Percentiles rank a stretch among this genome's conserved stretches.
Evolutionary conservation across 2,797 vertebrate genomes (phyloP).

Genomic region (Microctenopoma stevenorrisi): DNA sequence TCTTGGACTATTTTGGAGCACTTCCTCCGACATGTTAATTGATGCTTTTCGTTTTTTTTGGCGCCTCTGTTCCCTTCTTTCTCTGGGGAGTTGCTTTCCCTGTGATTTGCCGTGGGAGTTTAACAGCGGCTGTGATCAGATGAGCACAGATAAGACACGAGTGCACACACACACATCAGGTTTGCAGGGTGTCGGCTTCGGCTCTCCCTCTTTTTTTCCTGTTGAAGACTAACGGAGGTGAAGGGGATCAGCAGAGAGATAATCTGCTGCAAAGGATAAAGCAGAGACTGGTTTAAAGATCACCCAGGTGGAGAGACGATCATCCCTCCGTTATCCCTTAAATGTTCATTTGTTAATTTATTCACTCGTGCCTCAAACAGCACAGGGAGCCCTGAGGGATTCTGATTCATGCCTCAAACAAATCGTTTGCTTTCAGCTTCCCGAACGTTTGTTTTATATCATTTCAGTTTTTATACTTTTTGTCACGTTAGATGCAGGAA

Average conservation of each 20-base stretch:
- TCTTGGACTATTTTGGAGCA: constrained; percentile 35
- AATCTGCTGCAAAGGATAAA: constrained; percentile 29
- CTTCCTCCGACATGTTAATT: constrained; percentile 71
- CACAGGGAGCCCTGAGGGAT: neutral
- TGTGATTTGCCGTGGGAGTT: constrained; percentile 68
- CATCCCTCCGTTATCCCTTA: constrained; percentile 20
- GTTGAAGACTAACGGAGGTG: constrained; percentile 36
- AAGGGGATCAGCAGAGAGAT: constrained; percentile 29
- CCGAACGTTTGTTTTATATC: too few species aligned
- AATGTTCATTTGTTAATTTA: constrained; percentile 21
- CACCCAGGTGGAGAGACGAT: constrained; percentile 8
- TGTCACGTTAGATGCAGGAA: too few species aligned
- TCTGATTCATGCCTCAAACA: neutral
- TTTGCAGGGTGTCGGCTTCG: constrained; percentile 21
- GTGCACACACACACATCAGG: constrained; percentile 36
- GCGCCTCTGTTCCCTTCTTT: constrained; percentile 28
- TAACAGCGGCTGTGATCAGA: constrained; percentile 69
- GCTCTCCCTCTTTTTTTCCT: neutral
- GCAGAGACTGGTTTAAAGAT: constrained; percentile 10
- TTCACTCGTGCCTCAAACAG: neutral
- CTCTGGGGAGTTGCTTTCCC: constrained; percentile 58
- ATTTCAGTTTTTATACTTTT: too few species aligned
- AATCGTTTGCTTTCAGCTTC: neutral
- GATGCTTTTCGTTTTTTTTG: constrained; percentile 53
- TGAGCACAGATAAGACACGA: constrained; percentile 38